phyloP scores from a whole-genome alignment of 2,797 vertebrate genomes.

The Sebastolobus alascanus region DNA sequence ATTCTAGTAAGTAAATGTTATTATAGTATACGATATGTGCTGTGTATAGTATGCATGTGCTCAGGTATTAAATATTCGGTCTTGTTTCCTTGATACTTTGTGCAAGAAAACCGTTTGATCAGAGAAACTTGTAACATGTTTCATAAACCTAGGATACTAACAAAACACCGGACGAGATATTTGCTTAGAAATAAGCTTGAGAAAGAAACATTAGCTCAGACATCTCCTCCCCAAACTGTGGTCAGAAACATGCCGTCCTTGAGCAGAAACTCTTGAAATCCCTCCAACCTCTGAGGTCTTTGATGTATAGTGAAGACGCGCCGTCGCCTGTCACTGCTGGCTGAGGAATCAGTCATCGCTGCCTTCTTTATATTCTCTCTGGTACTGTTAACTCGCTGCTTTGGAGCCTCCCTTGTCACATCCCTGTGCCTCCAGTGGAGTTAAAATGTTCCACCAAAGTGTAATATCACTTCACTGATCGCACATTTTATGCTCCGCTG shows the following conservation, averaged over 20 bases:
- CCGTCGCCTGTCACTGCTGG: constrained; percentile 62
- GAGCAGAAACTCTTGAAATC: constrained; percentile 51
- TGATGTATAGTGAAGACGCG: constrained; percentile 56
- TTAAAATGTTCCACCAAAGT: constrained; percentile 71
- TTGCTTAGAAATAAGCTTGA: constrained; percentile 6
- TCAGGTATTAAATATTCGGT: constrained; percentile 4
- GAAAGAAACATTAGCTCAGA: constrained; percentile 11
- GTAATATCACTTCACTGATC: constrained; percentile 71
- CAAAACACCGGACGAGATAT: constrained; percentile 1
- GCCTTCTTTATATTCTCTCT: constrained; percentile 55
- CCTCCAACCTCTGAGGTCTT: constrained; percentile 44
- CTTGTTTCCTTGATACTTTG: constrained; percentile 14
- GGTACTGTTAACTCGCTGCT: constrained; percentile 57
- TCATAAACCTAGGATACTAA: background rate
- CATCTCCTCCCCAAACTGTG: constrained; percentile 8
- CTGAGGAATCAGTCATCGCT: constrained; percentile 65
- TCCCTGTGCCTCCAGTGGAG: constrained; percentile 61
- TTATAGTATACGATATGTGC: background rate
- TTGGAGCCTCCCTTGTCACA: constrained; percentile 63
- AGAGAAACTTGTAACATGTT: constrained; percentile 1
- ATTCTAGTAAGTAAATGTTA: background rate
- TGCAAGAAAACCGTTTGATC: constrained; percentile 10
- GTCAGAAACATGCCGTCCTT: constrained; percentile 43
- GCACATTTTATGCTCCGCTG: constrained; percentile 65
- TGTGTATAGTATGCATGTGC: background rate